Percentiles rank a stretch among this genome's conserved stretches.
These are phyloP conservation scores for Eutolmus rufibarbis DNA, from an alignment of 2,888 invertebrate species.

Conservation along the genomic window DNA sequence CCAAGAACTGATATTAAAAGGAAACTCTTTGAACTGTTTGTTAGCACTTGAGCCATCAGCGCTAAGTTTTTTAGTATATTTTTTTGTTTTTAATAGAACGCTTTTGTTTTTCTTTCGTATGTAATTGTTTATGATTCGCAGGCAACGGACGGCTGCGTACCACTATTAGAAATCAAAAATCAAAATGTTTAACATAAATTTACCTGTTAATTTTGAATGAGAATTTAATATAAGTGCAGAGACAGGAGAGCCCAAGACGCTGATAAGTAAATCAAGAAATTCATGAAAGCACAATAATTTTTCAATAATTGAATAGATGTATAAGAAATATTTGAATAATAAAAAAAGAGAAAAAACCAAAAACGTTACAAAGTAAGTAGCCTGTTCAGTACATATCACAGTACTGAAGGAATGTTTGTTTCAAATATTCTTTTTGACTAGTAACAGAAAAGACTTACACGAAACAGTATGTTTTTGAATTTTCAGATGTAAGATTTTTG, in stretches of 20 bases:
- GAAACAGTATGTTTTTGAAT: constrained; percentile 9
- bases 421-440: constrained; percentile 22
- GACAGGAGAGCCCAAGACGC: background rate
- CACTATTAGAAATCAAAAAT: constrained; percentile 10
- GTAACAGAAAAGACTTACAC: constrained; percentile 1
- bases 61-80: background rate
- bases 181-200: constrained; percentile 24
- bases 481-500: background rate
- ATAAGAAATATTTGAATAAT: constrained; percentile 26
- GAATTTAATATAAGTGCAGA: background rate
- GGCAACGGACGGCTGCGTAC: background rate
- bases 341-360: constrained; percentile 7
- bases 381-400: constrained; percentile 20
- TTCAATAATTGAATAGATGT: constrained; percentile 28
- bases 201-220: constrained; percentile 20
- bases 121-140: background rate
- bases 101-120: background rate
- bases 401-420: background rate
- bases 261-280: background rate
- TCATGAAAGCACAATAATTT: constrained; percentile 34
- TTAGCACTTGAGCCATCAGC: background rate
- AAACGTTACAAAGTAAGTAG: background rate
- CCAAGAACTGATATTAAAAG: constrained; percentile 9
- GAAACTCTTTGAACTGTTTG: background rate
- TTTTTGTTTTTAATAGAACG: background rate